phyloP scores from a whole-genome alignment of 2,888 invertebrate species.

The Leptopilina drosophilae region DNA sequence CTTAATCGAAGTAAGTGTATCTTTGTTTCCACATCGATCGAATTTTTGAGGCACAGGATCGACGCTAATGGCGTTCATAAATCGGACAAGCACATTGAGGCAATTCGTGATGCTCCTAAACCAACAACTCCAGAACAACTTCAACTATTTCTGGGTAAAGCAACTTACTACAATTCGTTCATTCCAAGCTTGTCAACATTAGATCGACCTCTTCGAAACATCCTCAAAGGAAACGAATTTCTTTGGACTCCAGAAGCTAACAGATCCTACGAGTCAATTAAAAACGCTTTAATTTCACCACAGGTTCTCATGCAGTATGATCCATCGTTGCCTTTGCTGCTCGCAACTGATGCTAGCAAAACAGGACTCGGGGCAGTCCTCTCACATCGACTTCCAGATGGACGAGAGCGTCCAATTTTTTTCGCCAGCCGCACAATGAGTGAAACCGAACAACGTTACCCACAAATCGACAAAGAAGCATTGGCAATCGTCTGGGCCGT shows the following conservation, averaged over 20 bases:
- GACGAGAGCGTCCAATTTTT: conserved; percentile 45
- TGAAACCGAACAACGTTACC: no score
- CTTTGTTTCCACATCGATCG: conserved; percentile 19
- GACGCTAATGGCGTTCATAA: conserved; percentile 43
- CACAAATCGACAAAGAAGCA: no score
- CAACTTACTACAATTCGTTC: conserved; percentile 41
- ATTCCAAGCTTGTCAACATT: conserved; percentile 44
- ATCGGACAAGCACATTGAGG: conserved; percentile 40
- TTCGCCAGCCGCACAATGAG: no score
- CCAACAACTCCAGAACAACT: conserved; percentile 33
- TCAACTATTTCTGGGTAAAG: conserved; percentile 43
- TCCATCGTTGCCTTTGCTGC: conserved; percentile 44
- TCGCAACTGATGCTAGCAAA: conserved; percentile 47
- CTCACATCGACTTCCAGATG: conserved; percentile 15
- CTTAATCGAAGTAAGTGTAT: conserved; percentile 44
- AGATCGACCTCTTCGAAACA: conserved; percentile 44
- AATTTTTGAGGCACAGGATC: conserved; percentile 42
- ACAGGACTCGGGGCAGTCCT: no score
- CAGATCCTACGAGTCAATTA: conserved; percentile 40
- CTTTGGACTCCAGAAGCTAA: conserved; percentile 36
- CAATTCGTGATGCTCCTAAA: conserved; percentile 35
- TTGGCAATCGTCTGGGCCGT: no score
- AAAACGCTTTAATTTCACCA: conserved; percentile 41
- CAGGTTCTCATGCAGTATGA: conserved; percentile 47
- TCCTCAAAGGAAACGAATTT: conserved; percentile 37